Evolutionary conservation across 2,113 vertebrate species (phyloP).

Genomic region (Leptocoma aspasia): DNA sequence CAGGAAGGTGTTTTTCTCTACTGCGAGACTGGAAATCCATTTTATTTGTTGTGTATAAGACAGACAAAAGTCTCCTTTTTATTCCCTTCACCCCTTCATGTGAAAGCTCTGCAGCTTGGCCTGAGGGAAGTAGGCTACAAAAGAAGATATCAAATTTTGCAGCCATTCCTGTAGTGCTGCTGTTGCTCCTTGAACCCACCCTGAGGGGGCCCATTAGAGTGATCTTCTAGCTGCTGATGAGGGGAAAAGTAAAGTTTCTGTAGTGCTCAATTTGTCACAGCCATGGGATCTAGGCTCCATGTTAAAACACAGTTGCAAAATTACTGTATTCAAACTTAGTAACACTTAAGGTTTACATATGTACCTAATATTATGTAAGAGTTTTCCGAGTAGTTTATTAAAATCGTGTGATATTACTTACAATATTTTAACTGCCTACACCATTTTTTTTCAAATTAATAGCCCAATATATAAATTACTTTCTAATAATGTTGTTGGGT

Average conservation of each 20-base stretch:
- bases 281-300: background rate
- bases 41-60: background rate
- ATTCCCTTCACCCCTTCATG: background rate
- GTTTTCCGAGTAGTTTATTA: background rate
- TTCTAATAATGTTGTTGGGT: background rate
- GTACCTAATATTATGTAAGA: background rate
- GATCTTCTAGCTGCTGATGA: background rate
- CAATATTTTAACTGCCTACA: background rate
- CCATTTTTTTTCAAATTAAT: background rate
- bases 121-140: background rate
- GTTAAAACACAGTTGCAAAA: background rate
- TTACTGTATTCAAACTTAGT: background rate
- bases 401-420: background rate
- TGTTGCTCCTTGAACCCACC: background rate
- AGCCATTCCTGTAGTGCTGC: background rate
- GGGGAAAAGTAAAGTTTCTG: background rate
- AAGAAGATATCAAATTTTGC: slow-evolving; percentile 16
- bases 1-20: background rate
- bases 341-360: background rate
- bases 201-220: background rate
- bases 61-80: background rate
- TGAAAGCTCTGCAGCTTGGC: background rate
- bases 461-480: background rate
- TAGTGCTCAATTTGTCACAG: background rate
- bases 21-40: background rate